Evolutionary conservation across 2,797 vertebrate species (phyloP).

Genomic region (Taenioides sp.): DNA sequence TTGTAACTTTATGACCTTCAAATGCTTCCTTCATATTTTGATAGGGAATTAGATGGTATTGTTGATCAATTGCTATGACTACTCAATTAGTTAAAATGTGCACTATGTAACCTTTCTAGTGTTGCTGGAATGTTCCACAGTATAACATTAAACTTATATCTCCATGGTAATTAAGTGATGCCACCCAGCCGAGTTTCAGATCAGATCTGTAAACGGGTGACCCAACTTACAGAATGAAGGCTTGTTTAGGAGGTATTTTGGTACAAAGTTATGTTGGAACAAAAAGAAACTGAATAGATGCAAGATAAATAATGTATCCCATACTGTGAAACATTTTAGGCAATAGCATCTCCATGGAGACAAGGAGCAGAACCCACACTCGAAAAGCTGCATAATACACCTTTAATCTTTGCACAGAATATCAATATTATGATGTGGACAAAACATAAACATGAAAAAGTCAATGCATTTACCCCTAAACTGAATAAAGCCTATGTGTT

Average conservation of each 20-base stretch:
- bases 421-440: background rate
- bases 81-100: background rate
- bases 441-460: too few species aligned
- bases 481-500: background rate
- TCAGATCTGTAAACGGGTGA: background rate
- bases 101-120: too few species aligned
- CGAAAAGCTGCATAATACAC: too few species aligned
- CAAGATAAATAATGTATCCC: background rate
- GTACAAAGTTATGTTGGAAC: background rate
- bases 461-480: background rate
- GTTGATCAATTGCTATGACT: background rate
- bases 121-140: too few species aligned
- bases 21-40: too few species aligned
- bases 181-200: too few species aligned
- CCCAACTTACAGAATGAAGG: too few species aligned
- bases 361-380: background rate
- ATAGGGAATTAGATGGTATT: too few species aligned
- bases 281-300: background rate
- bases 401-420: background rate
- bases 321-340: background rate
- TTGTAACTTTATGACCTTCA: too few species aligned
- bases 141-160: background rate
- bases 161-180: too few species aligned
- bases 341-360: background rate
- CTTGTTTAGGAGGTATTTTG: background rate